Evolutionary conservation across 2,888 invertebrate genomes (phyloP).

Genomic region (Odontocerum albicorne): DNA sequence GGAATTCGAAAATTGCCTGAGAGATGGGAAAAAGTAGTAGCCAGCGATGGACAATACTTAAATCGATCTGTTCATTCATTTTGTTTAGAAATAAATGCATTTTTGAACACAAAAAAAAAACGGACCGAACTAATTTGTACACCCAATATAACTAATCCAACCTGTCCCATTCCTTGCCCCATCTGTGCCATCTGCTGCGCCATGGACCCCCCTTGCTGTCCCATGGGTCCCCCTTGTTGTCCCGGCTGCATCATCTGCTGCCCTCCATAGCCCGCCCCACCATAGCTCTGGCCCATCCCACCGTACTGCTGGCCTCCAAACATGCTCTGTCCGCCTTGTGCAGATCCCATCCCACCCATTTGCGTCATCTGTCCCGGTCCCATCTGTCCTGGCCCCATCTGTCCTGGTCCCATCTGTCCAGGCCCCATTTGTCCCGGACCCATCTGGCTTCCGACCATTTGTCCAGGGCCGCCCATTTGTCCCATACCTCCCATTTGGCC

Average conservation of each 20-base stretch:
- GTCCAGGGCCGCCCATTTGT: constrained; percentile 31
- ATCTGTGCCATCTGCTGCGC: constrained; percentile 49
- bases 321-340: constrained; percentile 56
- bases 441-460: constrained; percentile 27
- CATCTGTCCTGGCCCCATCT: constrained; percentile 52
- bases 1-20: no score
- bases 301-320: constrained; percentile 64
- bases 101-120: no score
- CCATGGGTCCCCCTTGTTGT: constrained; percentile 40
- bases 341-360: constrained; percentile 49
- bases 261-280: constrained; percentile 46
- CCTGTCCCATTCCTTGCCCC: constrained; percentile 58
- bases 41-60: no score
- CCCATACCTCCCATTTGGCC: constrained; percentile 38
- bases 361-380: constrained; percentile 47
- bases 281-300: constrained; percentile 37
- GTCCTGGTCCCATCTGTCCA: constrained; percentile 48
- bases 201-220: constrained; percentile 44
- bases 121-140: no score
- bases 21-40: no score
- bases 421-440: constrained; percentile 29
- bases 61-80: no score
- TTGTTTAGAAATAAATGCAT: no score
- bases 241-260: constrained; percentile 56
- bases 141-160: constrained; percentile 36